Evolutionary conservation across 2,888 invertebrate species (phyloP).

Genomic region (Megastigmus dorsalis): DNA sequence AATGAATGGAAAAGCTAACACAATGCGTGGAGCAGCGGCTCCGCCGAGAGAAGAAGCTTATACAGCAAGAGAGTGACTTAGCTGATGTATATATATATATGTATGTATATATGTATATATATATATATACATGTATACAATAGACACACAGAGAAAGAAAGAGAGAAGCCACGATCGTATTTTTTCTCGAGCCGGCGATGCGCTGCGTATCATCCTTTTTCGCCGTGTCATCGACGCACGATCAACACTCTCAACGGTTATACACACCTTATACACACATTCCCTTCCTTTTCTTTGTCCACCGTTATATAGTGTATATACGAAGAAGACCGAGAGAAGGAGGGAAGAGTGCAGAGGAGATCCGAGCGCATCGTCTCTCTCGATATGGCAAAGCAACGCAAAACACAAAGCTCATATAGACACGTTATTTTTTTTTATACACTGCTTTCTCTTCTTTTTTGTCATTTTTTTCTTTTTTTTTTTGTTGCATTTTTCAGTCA

Average conservation of each 20-base stretch:
- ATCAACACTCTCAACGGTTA: neutral
- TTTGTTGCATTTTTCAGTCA: no score
- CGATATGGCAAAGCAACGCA: conserved; percentile 7
- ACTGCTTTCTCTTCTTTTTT: neutral
- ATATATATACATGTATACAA: no score
- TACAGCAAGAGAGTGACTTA: neutral
- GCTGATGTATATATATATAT: neutral
- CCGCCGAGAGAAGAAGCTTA: no score
- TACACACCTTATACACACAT: no score
- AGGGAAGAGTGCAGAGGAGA: neutral
- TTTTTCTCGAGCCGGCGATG: conserved; percentile 14
- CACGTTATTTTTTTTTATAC: neutral
- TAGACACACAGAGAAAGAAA: no score
- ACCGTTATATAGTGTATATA: neutral
- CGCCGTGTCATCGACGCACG: neutral
- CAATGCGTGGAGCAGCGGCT: no score
- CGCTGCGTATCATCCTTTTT: neutral
- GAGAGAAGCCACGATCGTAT: no score
- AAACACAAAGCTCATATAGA: conserved; percentile 36
- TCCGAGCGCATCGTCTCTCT: conserved; percentile 10
- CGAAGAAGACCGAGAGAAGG: neutral
- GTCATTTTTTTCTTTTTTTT: neutral
- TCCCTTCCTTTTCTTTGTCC: neutral
- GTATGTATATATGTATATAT: neutral
- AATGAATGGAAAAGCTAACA: no score